Base-by-base conservation (phyloP, 1,140 invertebrate genomes). In the Orius laevigatus region DNA sequence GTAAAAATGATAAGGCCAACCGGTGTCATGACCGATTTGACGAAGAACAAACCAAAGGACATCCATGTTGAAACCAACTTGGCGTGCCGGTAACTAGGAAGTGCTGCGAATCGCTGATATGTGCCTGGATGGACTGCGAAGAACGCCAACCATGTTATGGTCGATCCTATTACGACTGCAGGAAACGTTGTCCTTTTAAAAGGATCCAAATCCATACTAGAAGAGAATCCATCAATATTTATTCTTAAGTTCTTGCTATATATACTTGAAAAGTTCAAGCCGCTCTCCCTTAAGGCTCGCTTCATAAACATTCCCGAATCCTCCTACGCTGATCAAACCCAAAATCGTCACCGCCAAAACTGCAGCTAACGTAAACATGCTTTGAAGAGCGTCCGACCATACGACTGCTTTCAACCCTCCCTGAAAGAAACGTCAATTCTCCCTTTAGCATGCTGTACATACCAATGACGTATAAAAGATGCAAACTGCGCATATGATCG, bases 81-180 rank as follows among this genome's bases (percentile, higher is more conserved):
- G 51, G 80, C 79, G 59, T 71, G 69, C 63, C 73, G 68, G 36
- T 78, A 66, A 10, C 70, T 74, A 1, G 79, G 73, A 50, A 86
- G 62, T 0, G 84, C 76, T 53, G 84, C 76, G 51, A 86, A 88
- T 34, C 87, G 70, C 59, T 91, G 87, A 0, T 90, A 79, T 74
- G 87, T 84, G 6, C 84, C 84, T 64, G 90, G 87, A 66, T 90
- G 87, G n/a, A 86, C 79, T 6, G 81, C 76, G 60, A 86, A 87
- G 49, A 85, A 79, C 20, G 79, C 74, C 0, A 81, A 76, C 74
- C 78, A 83, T 56, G 84, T 87, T 12, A 86, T 70, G 58, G 76
- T 78, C 1, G 81, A 82, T 0, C 87, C 88, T 55, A 91, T 68
- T 32, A 81, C 62, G 8, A 87, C 72, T 16, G 76, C 72, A 82